Evolutionary conservation across 2,888 invertebrate species (phyloP), one percentile per base, ranked within the genome.

Genomic region (Junonia oenone): DNA sequence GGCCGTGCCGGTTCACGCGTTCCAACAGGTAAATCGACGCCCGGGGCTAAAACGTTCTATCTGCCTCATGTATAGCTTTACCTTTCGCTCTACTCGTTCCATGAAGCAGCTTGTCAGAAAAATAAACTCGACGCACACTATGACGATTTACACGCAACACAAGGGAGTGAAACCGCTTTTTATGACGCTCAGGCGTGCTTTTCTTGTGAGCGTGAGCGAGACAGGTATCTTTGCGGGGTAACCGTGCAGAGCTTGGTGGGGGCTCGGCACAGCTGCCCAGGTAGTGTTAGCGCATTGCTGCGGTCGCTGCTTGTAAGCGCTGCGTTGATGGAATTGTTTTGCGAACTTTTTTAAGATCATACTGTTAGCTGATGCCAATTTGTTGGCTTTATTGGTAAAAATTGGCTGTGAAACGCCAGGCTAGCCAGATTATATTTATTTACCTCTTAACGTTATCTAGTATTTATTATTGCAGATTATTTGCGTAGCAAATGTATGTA

Each of bases 1-100:
- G 91, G 90, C 91, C 90, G 91, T 88, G 83, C 79, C 81, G 86
- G 89, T 90, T 90, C 89, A 89, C 87, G 88, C 89, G 92, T 91
- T 91, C 92, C 92, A 92, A 89, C 91, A 90, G 91, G 90, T 91
- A 90, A 90, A 81, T 79, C 81, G 74, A 73, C 68, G 75, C 73
- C 65, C 62, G 66, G 63, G 68, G 63, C 63, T 63, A 73, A 74
- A 90, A 88, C 67, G 86, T 68, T 68, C 59, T 79, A 88, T 80
- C 72, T 71, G 78, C 82, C 83, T 61, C 71, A 64, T 66, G 70
- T 69, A 68, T 65, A 69, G 72, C 73, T 77, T 69, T 64, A 71
- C 65, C 73, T 79, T 81, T 63, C 65, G 75, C 75, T 75, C 68
- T 83, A 77, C 76, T 71, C 68, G 70, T 72, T 76, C 63, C 64